These are phyloP conservation scores for Hemibagrus guttatus DNA, from an alignment of 2,797 vertebrate species.

Conservation along the genomic window DNA sequence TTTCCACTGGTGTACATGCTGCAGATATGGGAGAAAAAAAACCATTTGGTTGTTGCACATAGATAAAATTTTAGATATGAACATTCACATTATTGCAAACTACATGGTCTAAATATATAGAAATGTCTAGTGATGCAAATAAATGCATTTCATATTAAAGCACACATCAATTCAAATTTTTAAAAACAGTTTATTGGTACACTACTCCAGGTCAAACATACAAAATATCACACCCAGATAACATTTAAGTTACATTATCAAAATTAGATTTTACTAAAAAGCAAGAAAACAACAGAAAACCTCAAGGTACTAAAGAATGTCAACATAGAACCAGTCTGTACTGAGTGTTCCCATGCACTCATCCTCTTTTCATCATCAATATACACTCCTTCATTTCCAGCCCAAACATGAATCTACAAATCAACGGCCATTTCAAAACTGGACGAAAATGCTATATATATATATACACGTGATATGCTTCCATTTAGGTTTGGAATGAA, in stretches of 20 bases:
- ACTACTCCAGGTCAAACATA: constrained; percentile 39
- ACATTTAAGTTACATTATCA: constrained; percentile 7
- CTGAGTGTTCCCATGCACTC: background rate
- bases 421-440: background rate
- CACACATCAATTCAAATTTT: background rate
- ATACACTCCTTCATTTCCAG: background rate
- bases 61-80: too few relatives aligned
- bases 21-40: background rate
- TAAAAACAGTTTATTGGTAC: constrained; percentile 52
- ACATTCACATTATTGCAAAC: background rate
- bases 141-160: background rate
- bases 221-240: constrained; percentile 11
- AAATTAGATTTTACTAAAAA: constrained; percentile 9
- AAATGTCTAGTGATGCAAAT: background rate
- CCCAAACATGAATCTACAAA: background rate
- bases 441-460: background rate
- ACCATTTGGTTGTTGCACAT: background rate
- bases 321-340: background rate
- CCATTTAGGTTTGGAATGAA: constrained; percentile 24
- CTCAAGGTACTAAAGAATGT: background rate
- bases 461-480: background rate
- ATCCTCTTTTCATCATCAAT: background rate
- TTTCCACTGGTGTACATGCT: background rate
- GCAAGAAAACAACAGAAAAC: too few relatives aligned
- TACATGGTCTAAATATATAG: background rate